Conservation (phyloP, 2,888 invertebrate species). For the Drosophila lutescens region DNA sequence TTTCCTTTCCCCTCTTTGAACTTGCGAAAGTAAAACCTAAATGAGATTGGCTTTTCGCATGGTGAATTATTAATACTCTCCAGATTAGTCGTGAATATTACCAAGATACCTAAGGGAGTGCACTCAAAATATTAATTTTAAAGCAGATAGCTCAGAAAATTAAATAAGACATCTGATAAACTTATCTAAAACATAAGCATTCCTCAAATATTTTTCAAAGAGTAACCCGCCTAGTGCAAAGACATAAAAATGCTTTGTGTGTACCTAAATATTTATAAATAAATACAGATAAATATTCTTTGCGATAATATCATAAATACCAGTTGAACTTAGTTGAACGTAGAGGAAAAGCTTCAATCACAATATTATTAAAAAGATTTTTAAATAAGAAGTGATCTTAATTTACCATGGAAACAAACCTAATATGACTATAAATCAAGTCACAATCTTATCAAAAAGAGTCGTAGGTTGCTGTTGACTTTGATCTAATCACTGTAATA, state of each 20-base stretch:
- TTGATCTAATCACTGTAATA: slow-evolving; percentile 42
- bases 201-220: not conserved
- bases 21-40: slow-evolving; percentile 21
- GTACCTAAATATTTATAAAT: not conserved
- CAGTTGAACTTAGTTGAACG: not conserved
- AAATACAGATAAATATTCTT: slow-evolving; percentile 10
- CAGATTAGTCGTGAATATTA: too few species aligned
- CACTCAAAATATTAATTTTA: not conserved
- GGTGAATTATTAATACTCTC: slow-evolving; percentile 16
- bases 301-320: slow-evolving; percentile 8
- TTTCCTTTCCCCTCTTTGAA: not conserved
- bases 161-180: not conserved
- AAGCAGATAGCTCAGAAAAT: not conserved
- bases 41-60: not conserved
- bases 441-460: slow-evolving; percentile 15
- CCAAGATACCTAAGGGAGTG: too few species aligned
- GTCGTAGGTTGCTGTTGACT: slow-evolving; percentile 2
- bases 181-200: not conserved
- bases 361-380: not conserved
- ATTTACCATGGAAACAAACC: not conserved
- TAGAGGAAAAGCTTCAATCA: not conserved
- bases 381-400: not conserved
- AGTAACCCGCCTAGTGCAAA: slow-evolving; percentile 2
- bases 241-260: not conserved
- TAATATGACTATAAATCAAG: slow-evolving; percentile 1